phyloP scores from a whole-genome alignment of 2,113 vertebrate genomes.

The Anser cygnoides region DNA sequence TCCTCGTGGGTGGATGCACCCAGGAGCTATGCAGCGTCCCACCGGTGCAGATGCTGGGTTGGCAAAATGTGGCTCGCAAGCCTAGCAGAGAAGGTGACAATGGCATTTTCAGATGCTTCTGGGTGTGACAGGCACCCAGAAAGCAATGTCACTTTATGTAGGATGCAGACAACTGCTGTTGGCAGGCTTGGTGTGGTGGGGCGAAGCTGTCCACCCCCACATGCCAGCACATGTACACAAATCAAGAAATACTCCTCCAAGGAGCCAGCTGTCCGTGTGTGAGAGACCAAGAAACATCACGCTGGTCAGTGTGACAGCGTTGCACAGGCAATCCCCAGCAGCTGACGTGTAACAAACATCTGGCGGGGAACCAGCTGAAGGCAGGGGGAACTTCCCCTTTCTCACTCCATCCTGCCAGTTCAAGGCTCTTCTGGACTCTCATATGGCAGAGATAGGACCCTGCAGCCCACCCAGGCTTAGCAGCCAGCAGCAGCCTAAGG shows the following conservation, averaged over 20 bases:
- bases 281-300: background rate
- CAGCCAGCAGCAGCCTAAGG: background rate
- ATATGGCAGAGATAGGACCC: background rate
- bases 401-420: background rate
- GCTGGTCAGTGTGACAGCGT: too few species aligned
- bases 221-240: background rate
- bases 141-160: background rate
- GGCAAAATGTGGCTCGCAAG: background rate
- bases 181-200: background rate
- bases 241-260: background rate
- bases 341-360: fast-evolving
- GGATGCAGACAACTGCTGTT: background rate
- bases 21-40: background rate
- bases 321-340: background rate
- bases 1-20: background rate
- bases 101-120: background rate
- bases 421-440: background rate
- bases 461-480: background rate
- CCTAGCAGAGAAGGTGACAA: background rate
- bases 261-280: background rate
- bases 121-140: background rate
- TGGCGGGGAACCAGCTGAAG: fast-evolving
- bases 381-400: background rate
- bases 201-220: background rate
- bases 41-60: background rate